phyloP scores from a whole-genome alignment of 2,888 invertebrate genomes.

The Drosophila anceps region DNA sequence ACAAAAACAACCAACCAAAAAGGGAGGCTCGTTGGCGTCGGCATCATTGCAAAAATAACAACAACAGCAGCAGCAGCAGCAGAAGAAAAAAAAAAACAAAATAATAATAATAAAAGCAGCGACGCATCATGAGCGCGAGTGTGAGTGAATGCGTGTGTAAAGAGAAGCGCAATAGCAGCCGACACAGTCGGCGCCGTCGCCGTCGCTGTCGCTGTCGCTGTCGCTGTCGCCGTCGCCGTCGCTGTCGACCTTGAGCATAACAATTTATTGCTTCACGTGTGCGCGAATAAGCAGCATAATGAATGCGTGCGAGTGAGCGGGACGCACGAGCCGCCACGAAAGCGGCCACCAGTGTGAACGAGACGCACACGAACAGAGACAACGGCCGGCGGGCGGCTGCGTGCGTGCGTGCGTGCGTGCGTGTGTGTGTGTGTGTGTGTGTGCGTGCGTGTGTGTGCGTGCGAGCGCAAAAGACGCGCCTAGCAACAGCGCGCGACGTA shows the following conservation, averaged over 20 bases:
- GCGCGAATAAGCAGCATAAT: slow-evolving; percentile 71
- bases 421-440: background rate
- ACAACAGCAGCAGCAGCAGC: background rate
- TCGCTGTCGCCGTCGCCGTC: slow-evolving; percentile 45
- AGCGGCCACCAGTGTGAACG: slow-evolving; percentile 9
- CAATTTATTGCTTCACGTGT: slow-evolving; percentile 84
- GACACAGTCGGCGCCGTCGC: slow-evolving; percentile 5
- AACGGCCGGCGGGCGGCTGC: background rate
- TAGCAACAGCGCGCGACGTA: slow-evolving; percentile 59
- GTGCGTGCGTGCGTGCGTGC: background rate
- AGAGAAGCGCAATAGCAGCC: slow-evolving; percentile 7
- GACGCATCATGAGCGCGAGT: too few species aligned
- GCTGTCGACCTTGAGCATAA: slow-evolving; percentile 82
- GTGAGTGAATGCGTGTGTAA: background rate
- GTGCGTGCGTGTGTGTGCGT: background rate
- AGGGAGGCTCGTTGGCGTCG: slow-evolving; percentile 73
- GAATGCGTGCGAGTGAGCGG: slow-evolving; percentile 26
- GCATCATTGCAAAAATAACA: slow-evolving; percentile 19
- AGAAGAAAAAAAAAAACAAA: slow-evolving; percentile 18
- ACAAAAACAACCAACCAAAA: slow-evolving; percentile 43
- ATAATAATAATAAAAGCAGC: slow-evolving; percentile 22
- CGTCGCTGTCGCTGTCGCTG: slow-evolving; percentile 46
- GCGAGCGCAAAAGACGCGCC: slow-evolving; percentile 48
- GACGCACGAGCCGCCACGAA: slow-evolving; percentile 18
- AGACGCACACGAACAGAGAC: slow-evolving; percentile 37